phyloP scores from a whole-genome alignment of 2,797 vertebrate genomes.

The Mastacembelus armatus region DNA sequence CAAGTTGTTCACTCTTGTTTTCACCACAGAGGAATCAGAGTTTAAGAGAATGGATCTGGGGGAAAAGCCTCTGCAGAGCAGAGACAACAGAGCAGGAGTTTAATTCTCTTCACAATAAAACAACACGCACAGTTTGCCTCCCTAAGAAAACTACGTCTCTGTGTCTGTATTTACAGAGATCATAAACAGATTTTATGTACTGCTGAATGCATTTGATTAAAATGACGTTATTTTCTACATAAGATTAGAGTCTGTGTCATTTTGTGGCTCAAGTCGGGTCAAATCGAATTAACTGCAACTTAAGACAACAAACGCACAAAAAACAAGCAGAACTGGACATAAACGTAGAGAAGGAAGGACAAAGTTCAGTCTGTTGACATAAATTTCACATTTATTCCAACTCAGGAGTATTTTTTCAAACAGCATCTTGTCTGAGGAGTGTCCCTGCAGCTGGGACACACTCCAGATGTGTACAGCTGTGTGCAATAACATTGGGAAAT shows the following conservation, averaged over 20 bases:
- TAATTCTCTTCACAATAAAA: conserved; percentile 17
- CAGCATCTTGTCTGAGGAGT: no score
- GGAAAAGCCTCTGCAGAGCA: conserved; percentile 65
- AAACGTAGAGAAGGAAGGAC: no score
- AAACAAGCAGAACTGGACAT: no score
- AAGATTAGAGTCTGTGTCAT: background rate
- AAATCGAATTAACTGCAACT: no score
- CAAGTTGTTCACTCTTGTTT: background rate
- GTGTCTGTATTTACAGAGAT: no score
- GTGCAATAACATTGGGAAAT: no score
- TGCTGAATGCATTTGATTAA: conserved; percentile 52
- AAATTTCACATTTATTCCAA: no score
- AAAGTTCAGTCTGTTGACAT: no score
- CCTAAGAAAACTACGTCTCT: conserved; percentile 9
- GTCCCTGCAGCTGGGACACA: no score
- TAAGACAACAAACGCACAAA: no score
- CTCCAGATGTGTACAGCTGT: no score
- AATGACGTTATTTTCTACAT: conserved; percentile 59
- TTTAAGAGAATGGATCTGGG: conserved; percentile 23
- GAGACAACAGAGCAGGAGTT: conserved; percentile 32
- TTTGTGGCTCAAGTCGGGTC: background rate
- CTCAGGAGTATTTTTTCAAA: no score
- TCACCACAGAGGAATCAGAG: conserved; percentile 3
- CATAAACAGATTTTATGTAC: conserved; percentile 44
- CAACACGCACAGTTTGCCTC: background rate